Evolutionary conservation across 2,797 vertebrate genomes (phyloP).

Genomic region (Mormyrus hasselquistii): DNA sequence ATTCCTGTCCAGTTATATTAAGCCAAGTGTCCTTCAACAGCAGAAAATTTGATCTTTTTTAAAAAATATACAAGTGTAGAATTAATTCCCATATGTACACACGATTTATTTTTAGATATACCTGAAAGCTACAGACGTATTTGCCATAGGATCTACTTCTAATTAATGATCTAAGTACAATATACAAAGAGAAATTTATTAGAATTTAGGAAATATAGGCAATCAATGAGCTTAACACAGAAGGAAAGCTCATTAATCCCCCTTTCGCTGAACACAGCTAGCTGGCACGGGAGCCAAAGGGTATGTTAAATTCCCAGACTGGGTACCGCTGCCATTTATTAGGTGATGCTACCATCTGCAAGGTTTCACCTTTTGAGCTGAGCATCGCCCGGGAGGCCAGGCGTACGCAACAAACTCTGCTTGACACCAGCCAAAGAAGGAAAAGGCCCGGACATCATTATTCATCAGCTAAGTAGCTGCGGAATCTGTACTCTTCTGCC

Average conservation of each 20-base stretch:
- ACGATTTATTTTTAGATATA: background rate
- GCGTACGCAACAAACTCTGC: background rate
- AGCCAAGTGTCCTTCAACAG: background rate
- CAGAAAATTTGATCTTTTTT: background rate
- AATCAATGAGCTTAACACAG: background rate
- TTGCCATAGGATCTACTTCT: background rate
- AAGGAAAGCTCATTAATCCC: background rate
- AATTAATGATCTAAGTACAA: background rate
- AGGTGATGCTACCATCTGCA: background rate
- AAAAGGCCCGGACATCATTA: background rate
- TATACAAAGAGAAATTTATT: background rate
- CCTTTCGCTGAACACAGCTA: background rate
- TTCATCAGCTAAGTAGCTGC: slow-evolving; percentile 11
- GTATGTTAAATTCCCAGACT: background rate
- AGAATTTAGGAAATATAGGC: background rate
- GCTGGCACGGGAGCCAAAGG: background rate
- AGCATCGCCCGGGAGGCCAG: background rate
- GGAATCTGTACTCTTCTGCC: slow-evolving; percentile 2
- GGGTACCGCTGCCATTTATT: slow-evolving; percentile 29
- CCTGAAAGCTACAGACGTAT: background rate
- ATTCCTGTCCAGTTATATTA: background rate
- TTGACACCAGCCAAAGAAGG: slow-evolving; percentile 6
- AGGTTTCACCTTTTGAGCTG: background rate
- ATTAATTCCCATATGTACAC: background rate
- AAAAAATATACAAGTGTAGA: background rate